Evolutionary conservation across 2,797 vertebrate species (phyloP).

Genomic region (Rhinella marina): DNA sequence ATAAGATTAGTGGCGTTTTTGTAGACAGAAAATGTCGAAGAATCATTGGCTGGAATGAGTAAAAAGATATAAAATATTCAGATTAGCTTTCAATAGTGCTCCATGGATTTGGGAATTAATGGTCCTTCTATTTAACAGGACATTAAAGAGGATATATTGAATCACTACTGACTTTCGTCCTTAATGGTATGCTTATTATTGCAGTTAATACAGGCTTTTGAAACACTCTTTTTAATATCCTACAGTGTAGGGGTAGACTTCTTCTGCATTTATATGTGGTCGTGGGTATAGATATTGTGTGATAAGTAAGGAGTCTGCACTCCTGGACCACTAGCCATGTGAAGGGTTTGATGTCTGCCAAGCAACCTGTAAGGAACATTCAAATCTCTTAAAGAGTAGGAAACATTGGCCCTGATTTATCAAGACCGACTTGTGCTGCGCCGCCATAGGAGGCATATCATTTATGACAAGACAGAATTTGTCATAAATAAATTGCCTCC

Average conservation of each 20-base stretch:
- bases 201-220: background rate
- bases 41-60: conserved; percentile 23
- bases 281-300: background rate
- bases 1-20: conserved; percentile 36
- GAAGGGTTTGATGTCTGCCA: too few species aligned
- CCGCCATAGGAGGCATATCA: too few species aligned
- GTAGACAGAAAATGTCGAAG: conserved; percentile 16
- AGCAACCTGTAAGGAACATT: too few species aligned
- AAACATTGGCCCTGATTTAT: too few species aligned
- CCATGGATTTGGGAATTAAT: conserved; percentile 38
- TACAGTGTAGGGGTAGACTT: background rate
- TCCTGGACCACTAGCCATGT: too few species aligned
- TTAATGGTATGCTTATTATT: conserved; percentile 16
- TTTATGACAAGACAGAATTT: too few species aligned
- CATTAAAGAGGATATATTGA: conserved; percentile 41
- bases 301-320: too few species aligned
- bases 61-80: conserved; percentile 28
- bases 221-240: background rate
- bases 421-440: too few species aligned
- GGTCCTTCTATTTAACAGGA: conserved; percentile 25
- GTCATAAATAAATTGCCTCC: too few species aligned
- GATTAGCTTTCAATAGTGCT: conserved; percentile 30
- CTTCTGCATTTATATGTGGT: background rate
- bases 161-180: conserved; percentile 8
- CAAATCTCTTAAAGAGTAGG: too few species aligned